Base-by-base conservation (phyloP, 1,140 invertebrate genomes). In the Drosophila parvula region DNA sequence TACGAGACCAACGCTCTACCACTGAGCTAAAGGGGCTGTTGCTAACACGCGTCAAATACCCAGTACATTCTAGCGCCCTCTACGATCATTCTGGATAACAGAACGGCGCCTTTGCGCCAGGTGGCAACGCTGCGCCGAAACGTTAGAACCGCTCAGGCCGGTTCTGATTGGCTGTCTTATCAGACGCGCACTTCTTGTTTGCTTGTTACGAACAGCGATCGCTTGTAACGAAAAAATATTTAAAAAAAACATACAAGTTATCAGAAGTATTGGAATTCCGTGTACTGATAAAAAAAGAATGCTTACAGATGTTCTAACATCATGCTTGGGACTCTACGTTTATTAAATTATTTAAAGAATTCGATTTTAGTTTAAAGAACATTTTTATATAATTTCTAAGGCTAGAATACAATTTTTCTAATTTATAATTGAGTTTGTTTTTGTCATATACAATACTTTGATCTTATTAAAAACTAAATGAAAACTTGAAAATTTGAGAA, bases 1-100 rank as follows among this genome's bases (percentile, higher is more conserved):
- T 97, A 96, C 96, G 95, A 97, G 96, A 96, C 96, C 95, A 96
- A 95, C 96, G 96, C 96, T 96, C 96, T 97, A 95, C 96, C 96
- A 95, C 96, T 97, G 95, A 96, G 96, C 96, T 96, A 96, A 96
- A 95, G 95, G 96, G 96, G 96, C 96, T 48, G 16, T 22, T 53
- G 10, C 0, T 1, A 1, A 32, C 1, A 1, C 6, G 27, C 18
- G 61, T 5, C 56, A 60, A 64, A 36, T 27, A 40, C 18, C 61
- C 61, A 32, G 5, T 59, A 36, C 1, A 43, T 64, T 44, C 47
- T 28, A 50, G 30, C 41, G 30, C 55, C 47, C 10, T 9, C 41
- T 47, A 65, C 62, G 56, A 65, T 65, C 56, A 28, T 65, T 65
- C n/a, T 65, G 22, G 55, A 34, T 18, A 48, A 14, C 16, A 63